phyloP scores from a whole-genome alignment of 1,140 invertebrate species.

The Coenobita brevimanus region DNA sequence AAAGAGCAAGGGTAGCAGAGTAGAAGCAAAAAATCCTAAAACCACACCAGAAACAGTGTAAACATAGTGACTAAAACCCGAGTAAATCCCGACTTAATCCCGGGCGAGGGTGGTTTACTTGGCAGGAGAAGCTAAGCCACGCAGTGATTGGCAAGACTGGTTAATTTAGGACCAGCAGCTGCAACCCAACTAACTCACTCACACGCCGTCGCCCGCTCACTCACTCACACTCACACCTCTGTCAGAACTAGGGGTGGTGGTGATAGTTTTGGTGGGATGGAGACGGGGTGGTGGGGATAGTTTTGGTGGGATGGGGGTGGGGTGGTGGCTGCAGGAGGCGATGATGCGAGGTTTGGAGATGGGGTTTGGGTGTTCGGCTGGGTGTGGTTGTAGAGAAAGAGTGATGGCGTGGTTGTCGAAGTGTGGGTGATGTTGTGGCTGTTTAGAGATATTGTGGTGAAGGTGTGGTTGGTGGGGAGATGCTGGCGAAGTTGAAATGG shows the following conservation, averaged over 20 bases:
- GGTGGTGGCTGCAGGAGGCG: no score
- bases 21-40: no score
- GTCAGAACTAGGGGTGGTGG: no score
- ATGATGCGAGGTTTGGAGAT: no score
- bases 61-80: no score
- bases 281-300: no score
- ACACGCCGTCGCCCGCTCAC: not conserved
- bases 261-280: no score
- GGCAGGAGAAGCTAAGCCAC: slow-evolving; percentile 18
- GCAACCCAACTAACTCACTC: slow-evolving; percentile 2
- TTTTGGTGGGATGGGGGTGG: no score
- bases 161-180: slow-evolving; percentile 55
- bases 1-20: no score
- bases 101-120: not conserved
- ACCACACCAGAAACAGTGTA: no score
- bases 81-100: not conserved
- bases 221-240: not conserved
- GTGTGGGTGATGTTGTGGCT: not conserved
- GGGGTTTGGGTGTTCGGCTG: not conserved
- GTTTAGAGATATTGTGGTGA: not conserved
- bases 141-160: slow-evolving; percentile 53
- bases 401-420: not conserved
- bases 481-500: not conserved
- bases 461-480: not conserved
- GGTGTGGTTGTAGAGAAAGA: not conserved